A percentile compares a stretch with the other conserved stretches of the same genome.
These are phyloP conservation scores for Aphis gossypii DNA, from an alignment of 1,140 invertebrate species.

Conservation along the genomic window DNA sequence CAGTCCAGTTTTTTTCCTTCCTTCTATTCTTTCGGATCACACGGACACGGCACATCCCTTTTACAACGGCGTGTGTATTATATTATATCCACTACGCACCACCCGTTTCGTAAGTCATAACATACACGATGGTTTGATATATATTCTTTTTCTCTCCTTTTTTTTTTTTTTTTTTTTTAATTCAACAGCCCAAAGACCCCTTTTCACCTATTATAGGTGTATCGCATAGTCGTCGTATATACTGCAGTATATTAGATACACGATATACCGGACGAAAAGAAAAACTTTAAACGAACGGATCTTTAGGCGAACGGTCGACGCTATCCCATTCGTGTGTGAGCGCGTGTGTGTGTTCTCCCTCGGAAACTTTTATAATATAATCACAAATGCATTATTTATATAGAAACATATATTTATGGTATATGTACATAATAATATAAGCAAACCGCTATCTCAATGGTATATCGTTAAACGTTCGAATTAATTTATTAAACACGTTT, in stretches of 20 bases:
- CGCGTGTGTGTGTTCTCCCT: neutral
- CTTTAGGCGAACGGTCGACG: no score
- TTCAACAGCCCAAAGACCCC: neutral
- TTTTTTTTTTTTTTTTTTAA: neutral
- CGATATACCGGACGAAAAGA: neutral
- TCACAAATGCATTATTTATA: slow-evolving; percentile 4
- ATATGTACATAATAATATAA: slow-evolving; percentile 12
- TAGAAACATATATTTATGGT: neutral
- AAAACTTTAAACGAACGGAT: neutral
- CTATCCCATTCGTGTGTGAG: no score
- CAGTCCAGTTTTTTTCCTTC: slow-evolving; percentile 30
- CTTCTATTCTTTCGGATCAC: neutral
- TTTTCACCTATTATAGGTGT: neutral
- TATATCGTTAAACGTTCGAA: slow-evolving; percentile 7
- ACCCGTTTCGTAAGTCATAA: slow-evolving; percentile 8
- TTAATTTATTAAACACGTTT: slow-evolving; percentile 3
- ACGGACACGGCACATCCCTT: slow-evolving; percentile 19
- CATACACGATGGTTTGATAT: slow-evolving; percentile 14
- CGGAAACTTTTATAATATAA: slow-evolving; percentile 4
- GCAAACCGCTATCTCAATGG: slow-evolving; percentile 12
- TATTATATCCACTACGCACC: neutral
- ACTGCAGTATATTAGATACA: neutral
- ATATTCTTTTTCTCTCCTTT: neutral
- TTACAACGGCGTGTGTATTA: slow-evolving; percentile 1
- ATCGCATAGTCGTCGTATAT: neutral